A percentile compares a stretch with the other conserved stretches of the same genome.
These are phyloP conservation scores for Hoplodrina blanda DNA, from an alignment of 2,888 invertebrate genomes.

Conservation along the genomic window DNA sequence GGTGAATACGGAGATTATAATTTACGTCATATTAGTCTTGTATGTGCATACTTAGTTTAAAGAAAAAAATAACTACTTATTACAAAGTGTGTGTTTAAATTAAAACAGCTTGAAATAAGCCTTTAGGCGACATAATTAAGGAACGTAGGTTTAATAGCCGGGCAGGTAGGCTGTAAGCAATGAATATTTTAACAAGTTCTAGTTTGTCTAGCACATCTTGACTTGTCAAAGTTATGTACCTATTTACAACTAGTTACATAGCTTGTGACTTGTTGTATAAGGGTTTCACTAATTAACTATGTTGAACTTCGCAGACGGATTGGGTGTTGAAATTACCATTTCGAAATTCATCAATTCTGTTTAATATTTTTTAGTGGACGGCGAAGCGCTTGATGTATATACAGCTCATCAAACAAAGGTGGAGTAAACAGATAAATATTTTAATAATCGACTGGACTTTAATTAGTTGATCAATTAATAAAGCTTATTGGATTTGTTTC, in stretches of 20 bases:
- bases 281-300: not conserved
- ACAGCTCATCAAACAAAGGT: not conserved
- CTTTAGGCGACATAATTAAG: conserved; percentile 24
- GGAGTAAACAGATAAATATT: conserved; percentile 13
- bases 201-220: conserved; percentile 31
- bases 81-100: conserved; percentile 2
- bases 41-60: not conserved
- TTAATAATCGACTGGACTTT: not conserved
- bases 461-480: conserved; percentile 7
- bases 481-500: conserved; percentile 6
- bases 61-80: not conserved
- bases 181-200: conserved; percentile 55
- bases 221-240: conserved; percentile 15
- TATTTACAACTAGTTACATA: conserved; percentile 14
- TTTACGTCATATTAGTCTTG: not conserved
- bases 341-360: not conserved
- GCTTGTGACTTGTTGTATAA: conserved; percentile 16
- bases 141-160: conserved; percentile 39
- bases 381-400: not conserved
- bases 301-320: not conserved
- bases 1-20: not conserved
- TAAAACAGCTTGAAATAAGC: conserved; percentile 17
- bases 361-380: conserved; percentile 11
- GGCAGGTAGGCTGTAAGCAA: conserved; percentile 38
- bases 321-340: not conserved